A percentile compares a stretch with the other conserved stretches of the same genome.
phyloP scores from a whole-genome alignment of 37 sponge, comb jelly and placozoan species.

The Diacarnus erythraeanus region DNA sequence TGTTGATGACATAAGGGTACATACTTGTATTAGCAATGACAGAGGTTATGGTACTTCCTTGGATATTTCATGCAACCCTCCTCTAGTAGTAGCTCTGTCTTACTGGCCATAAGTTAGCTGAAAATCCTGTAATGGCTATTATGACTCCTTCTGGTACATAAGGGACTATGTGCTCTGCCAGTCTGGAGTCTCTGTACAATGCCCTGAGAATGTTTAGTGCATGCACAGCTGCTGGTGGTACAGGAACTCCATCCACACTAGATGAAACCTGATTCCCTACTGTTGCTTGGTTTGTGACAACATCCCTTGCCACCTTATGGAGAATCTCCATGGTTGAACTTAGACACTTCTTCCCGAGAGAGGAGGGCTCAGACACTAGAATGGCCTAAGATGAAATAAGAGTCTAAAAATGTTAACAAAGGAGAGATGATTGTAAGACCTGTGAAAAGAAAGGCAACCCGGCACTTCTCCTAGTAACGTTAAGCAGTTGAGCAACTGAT shows the following conservation, averaged over 20 bases:
- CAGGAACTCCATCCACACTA: neutral
- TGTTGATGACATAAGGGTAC: neutral
- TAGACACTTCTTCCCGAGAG: conserved; percentile 18
- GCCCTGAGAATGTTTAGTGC: conserved; percentile 84
- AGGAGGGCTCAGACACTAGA: conserved; percentile 36
- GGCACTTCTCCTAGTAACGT: conserved; percentile 83
- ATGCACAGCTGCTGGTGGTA: conserved; percentile 72
- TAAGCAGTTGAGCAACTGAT: conserved; percentile 46
- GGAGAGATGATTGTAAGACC: conserved; percentile 27
- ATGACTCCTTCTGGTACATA: conserved; percentile 64
- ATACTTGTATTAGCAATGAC: too few relatives aligned
- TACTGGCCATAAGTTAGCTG: conserved; percentile 75
- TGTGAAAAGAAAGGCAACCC: conserved; percentile 81
- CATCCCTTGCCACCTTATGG: conserved; percentile 28
- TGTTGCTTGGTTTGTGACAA: neutral
- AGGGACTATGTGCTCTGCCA: conserved; percentile 67
- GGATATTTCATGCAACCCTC: neutral
- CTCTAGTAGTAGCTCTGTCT: neutral
- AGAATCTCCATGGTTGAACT: conserved; percentile 34
- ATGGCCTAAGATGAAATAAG: conserved; percentile 48
- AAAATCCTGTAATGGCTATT: conserved; percentile 71
- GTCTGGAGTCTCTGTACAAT: conserved; percentile 69
- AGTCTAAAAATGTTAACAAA: neutral
- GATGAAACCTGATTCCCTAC: neutral
- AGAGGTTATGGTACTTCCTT: too few relatives aligned